A percentile compares a stretch with the other conserved stretches of the same genome.
Conservation (phyloP, 2,797 vertebrate genomes). For the Crocodylus rhombifer region DNA sequence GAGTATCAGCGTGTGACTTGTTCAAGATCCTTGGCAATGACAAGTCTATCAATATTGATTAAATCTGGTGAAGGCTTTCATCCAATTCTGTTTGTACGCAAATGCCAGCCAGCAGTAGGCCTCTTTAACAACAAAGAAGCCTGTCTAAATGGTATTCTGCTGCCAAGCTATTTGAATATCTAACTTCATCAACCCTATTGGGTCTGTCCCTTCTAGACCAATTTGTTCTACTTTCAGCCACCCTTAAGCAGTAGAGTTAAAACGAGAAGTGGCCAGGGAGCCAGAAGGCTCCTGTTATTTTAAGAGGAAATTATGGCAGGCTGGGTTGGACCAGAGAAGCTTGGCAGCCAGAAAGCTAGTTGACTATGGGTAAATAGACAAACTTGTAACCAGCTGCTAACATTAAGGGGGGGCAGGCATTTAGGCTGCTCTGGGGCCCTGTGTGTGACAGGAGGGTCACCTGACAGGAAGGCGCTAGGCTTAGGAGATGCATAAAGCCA, state of each 20-base stretch:
- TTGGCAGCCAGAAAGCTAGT: too few species aligned
- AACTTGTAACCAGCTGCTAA: too few species aligned
- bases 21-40: not conserved
- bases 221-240: not conserved
- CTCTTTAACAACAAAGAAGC: not conserved
- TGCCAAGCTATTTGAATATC: not conserved
- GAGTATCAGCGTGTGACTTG: not conserved
- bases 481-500: too few species aligned
- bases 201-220: not conserved
- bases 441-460: too few species aligned
- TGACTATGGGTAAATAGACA: too few species aligned
- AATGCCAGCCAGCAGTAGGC: slow-evolving; percentile 4
- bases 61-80: not conserved
- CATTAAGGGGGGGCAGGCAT: too few species aligned
- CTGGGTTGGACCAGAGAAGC: too few species aligned
- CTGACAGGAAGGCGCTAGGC: too few species aligned
- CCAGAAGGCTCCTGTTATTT: too few species aligned
- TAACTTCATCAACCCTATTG: not conserved
- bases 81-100: not conserved
- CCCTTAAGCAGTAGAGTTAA: not conserved
- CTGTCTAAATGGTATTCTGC: not conserved
- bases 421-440: too few species aligned
- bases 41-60: not conserved
- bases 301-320: too few species aligned
- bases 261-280: not conserved